phyloP scores from a whole-genome alignment of 1,140 invertebrate species.

The Musca vetustissima region DNA sequence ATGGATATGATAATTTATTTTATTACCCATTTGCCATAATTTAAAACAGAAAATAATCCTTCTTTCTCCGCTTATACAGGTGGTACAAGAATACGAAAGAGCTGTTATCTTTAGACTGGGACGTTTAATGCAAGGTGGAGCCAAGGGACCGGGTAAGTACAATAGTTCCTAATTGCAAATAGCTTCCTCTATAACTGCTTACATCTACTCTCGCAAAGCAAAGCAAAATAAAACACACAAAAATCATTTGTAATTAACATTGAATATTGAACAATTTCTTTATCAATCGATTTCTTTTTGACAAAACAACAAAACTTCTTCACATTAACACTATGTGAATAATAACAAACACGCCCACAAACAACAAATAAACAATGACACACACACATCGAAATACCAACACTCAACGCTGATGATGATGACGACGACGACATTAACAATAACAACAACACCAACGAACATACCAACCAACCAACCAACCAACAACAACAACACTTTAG shows the following conservation, averaged over 20 bases:
- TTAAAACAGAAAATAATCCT: too few relatives aligned
- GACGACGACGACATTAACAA: background rate
- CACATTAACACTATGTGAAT: background rate
- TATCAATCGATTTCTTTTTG: background rate
- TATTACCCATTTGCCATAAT: too few relatives aligned
- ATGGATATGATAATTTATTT: too few relatives aligned
- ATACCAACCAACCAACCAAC: background rate
- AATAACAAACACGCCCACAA: background rate
- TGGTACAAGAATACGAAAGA: constrained; percentile 88
- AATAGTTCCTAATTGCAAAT: too few relatives aligned
- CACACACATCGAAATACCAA: too few relatives aligned
- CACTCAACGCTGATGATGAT: too few relatives aligned
- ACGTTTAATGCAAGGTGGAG: constrained; percentile 82
- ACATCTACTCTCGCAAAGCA: background rate
- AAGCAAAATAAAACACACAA: too few relatives aligned
- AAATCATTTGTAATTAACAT: background rate
- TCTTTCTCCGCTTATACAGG: constrained; percentile 59
- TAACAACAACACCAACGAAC: background rate
- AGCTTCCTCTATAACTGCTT: too few relatives aligned
- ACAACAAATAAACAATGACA: background rate
- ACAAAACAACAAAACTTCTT: too few relatives aligned
- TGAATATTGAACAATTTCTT: too few relatives aligned
- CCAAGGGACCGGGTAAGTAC: constrained; percentile 81
- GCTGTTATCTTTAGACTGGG: constrained; percentile 89
- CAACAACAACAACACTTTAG: constrained; percentile 54